A percentile compares a stretch with the other conserved stretches of the same genome.
Conservation (phyloP, 2,888 invertebrate genomes). For the Uropetala carovei region DNA sequence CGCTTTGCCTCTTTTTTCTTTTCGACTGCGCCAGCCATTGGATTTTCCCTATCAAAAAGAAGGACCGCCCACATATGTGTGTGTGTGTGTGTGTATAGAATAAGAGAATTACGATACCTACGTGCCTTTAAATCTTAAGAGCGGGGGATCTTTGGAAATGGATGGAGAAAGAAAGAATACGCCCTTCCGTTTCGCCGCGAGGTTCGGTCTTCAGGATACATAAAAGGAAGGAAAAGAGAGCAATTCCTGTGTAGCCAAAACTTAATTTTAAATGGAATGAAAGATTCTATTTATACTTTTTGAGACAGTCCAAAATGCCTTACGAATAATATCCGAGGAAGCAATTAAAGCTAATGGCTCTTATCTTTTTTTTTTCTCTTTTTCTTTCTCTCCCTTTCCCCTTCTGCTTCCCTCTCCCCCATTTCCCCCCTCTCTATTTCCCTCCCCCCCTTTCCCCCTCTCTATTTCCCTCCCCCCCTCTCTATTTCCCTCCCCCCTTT, state of each 20-base stretch:
- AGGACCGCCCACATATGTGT: neutral
- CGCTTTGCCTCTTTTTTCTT: neutral
- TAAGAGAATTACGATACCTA: neutral
- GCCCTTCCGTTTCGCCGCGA: neutral
- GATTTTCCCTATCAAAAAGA: neutral
- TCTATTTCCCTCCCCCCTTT: no score
- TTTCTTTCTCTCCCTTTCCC: no score
- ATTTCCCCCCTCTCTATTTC: no score
- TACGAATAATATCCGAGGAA: neutral
- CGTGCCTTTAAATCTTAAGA: neutral
- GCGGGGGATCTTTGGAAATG: neutral
- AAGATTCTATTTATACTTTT: neutral
- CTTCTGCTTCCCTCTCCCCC: no score
- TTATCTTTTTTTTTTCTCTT: neutral
- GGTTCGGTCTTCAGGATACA: neutral
- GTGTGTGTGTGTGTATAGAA: neutral
- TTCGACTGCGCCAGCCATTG: neutral
- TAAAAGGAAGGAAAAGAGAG: no score
- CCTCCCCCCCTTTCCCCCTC: no score
- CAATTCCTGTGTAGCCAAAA: no score
- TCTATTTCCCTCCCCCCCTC: no score
- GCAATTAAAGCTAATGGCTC: slow-evolving; percentile 20
- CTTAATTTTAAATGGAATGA: neutral
- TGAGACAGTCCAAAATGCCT: neutral
- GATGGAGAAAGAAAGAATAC: neutral